Percentiles rank a stretch among this genome's conserved stretches.
Conservation (phyloP, 2,797 vertebrate species). For the Pseudomugil tenellus region DNA sequence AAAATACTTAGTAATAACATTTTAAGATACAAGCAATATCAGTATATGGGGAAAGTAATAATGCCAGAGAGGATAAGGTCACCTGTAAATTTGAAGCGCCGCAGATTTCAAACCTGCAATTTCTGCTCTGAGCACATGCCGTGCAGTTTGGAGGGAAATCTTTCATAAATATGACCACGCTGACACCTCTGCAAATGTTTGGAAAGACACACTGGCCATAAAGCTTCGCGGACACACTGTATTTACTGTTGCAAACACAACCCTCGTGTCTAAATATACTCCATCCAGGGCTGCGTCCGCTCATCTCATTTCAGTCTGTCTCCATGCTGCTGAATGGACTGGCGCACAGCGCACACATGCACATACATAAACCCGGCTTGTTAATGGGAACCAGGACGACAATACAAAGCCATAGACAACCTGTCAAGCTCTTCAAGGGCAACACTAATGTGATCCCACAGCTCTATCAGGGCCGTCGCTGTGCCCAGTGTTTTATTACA, state of each 20-base stretch:
- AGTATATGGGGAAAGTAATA: conserved; percentile 36
- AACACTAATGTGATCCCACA: conserved; percentile 82
- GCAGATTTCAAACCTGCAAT: conserved; percentile 30
- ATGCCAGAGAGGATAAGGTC: conserved; percentile 48
- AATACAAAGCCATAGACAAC: conserved; percentile 78
- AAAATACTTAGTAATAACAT: conserved; percentile 49
- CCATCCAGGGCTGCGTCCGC: conserved; percentile 34
- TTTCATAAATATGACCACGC: conserved; percentile 35
- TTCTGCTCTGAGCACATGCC: conserved; percentile 36
- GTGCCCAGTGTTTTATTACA: conserved; percentile 79
- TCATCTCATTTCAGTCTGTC: conserved; percentile 56
- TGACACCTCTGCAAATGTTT: conserved; percentile 56
- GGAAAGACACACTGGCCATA: conserved; percentile 45
- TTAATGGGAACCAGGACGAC: conserved; percentile 77
- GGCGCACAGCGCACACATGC: conserved; percentile 19
- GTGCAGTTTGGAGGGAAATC: conserved; percentile 37
- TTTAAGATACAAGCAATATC: conserved; percentile 38
- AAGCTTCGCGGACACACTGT: conserved; percentile 48
- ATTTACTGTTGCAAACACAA: conserved; percentile 51
- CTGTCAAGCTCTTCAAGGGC: conserved; percentile 79
- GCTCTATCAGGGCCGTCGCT: conserved; percentile 78
- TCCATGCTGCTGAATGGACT: conserved; percentile 39
- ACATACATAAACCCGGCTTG: conserved; percentile 51
- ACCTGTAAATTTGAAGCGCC: conserved; percentile 49
- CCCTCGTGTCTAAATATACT: conserved; percentile 57